Evolutionary conservation across 1,140 invertebrate species (phyloP), one percentile per base, ranked within the genome.

Genomic region (Tetranychus urticae): DNA sequence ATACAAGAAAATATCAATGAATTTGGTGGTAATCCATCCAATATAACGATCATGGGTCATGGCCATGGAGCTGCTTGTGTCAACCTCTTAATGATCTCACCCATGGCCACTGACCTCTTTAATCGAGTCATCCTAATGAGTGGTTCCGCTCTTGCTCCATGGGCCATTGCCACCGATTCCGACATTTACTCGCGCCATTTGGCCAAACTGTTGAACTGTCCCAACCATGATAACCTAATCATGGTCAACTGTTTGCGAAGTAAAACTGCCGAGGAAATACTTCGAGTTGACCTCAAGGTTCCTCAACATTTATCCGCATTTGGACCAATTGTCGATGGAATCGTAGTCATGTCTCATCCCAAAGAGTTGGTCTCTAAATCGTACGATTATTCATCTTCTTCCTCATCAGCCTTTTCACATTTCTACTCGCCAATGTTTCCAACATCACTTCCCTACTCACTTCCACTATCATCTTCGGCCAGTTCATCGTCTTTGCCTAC

Each of bases 41-140:
- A 88, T 69, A 87, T 97, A n/a, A 94, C 92, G 1, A 72, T 97
- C 0, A 80, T 94, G 68, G 93, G 93, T 1, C 90, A 96, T 67
- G 91, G 90, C 1, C 88, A 88, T 23, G 92, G 92, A 0, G 91
- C 90, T 1, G 87, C 90, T 10, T 88, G 89, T 69, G 88, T 94
- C 13, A 89, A 96, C 72, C 86, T 94, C 68, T 77, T 97, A 60
- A 83, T 93, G 73, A 83, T 89, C 33, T 92, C 89, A 42, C 82
- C 86, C 61, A 85, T 88, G 47, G 88, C 88, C 77, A 1, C 76
- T 89, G 86, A 84, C 69, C 78, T 96, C 46, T 96, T 97, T 72
- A 87, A 93, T 71, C 82, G 89, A 66, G 88, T 87, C 6, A 82
- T 97, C 60, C 77, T 97, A 35, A 90, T 94, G 85, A 90, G 86